Evolutionary conservation across 2,113 vertebrate genomes (phyloP).

Genomic region (Neotoma lepida): DNA sequence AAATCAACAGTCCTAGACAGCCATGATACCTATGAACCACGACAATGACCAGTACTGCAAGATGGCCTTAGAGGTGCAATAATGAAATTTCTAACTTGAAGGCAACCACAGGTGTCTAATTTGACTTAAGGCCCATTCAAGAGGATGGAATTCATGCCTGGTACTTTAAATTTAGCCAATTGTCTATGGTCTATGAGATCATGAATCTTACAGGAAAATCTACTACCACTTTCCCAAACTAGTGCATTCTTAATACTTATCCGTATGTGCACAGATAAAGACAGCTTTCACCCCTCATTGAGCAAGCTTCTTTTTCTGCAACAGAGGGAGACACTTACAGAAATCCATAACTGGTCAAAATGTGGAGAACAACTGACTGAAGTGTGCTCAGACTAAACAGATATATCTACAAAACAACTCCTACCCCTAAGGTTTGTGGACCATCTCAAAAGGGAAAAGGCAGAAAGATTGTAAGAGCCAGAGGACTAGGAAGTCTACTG

Average conservation of each 20-base stretch:
- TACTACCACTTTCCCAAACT: not conserved
- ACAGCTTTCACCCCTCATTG: not conserved
- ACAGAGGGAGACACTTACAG: not conserved
- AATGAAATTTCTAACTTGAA: not conserved
- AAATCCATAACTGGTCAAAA: not conserved
- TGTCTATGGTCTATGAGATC: not conserved
- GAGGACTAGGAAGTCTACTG: not conserved
- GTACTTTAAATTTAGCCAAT: not conserved
- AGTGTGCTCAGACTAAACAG: not conserved
- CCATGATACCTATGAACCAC: not conserved
- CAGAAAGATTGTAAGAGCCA: not conserved
- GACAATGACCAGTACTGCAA: not conserved
- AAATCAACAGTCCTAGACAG: not conserved
- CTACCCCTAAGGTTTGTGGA: not conserved
- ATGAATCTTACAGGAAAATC: not conserved
- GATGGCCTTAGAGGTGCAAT: not conserved
- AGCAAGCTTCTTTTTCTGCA: not conserved
- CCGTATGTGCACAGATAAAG: not conserved
- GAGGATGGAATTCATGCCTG: not conserved
- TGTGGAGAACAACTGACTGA: not conserved
- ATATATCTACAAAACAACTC: not conserved
- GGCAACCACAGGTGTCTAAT: not conserved
- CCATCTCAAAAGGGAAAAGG: not conserved
- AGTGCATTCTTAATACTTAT: not conserved
- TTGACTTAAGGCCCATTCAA: not conserved